Percentiles rank a stretch among this genome's conserved stretches.
phyloP scores from a whole-genome alignment of 2,797 vertebrate genomes.

The Tinamus major region DNA sequence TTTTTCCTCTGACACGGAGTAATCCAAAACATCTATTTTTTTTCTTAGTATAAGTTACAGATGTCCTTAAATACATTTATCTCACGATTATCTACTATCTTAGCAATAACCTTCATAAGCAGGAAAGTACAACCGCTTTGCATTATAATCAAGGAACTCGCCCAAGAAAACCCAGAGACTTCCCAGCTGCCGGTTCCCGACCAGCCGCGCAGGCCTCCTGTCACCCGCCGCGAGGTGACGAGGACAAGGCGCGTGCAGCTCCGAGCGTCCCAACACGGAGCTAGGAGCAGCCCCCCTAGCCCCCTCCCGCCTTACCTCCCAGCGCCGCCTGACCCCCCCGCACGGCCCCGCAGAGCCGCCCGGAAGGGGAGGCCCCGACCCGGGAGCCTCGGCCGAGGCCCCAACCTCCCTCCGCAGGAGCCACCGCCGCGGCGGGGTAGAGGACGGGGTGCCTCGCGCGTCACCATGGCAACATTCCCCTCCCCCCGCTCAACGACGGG shows the following conservation, averaged over 20 bases:
- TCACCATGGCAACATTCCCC: too few relatives aligned
- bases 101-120: neutral
- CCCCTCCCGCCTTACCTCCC: too few relatives aligned
- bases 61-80: fast-evolving
- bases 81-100: neutral
- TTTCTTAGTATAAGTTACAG: neutral
- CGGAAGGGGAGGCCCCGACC: too few relatives aligned
- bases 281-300: too few relatives aligned
- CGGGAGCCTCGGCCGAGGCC: too few relatives aligned
- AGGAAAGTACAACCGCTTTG: neutral
- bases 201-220: fast-evolving
- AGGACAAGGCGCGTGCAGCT: fast-evolving
- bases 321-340: too few relatives aligned
- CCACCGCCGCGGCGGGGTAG: neutral
- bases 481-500: too few relatives aligned
- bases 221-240: fast-evolving
- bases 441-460: too few relatives aligned
- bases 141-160: fast-evolving
- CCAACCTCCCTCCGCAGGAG: too few relatives aligned
- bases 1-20: neutral
- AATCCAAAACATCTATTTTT: neutral
- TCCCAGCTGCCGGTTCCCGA: neutral
- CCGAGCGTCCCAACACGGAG: neutral
- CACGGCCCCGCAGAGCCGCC: too few relatives aligned
- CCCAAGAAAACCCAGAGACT: neutral